phyloP scores from a whole-genome alignment of 2,888 invertebrate genomes.

The Hemicrepidius hirtus region DNA sequence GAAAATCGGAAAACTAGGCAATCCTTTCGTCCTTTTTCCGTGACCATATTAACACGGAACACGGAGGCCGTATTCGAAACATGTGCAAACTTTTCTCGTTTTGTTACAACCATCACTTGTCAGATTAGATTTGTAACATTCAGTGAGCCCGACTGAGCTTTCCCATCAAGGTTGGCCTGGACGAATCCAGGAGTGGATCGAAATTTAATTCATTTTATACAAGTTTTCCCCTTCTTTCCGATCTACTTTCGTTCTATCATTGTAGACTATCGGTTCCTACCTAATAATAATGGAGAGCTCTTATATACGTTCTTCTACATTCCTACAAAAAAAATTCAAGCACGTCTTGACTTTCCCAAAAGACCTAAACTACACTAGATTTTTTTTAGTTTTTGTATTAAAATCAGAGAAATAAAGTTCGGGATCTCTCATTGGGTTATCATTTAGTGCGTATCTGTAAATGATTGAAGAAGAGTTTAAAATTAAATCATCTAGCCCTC shows the following conservation, averaged over 20 bases:
- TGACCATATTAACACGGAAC: slow-evolving; percentile 29
- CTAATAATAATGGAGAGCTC: slow-evolving; percentile 5
- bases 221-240: slow-evolving; percentile 21
- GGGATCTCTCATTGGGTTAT: too few species aligned
- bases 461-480: too few species aligned
- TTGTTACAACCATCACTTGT: slow-evolving; percentile 46
- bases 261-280: neutral
- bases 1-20: slow-evolving; percentile 31
- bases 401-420: too few species aligned
- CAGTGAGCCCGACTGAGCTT: slow-evolving; percentile 35
- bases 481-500: too few species aligned
- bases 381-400: too few species aligned
- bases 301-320: too few species aligned
- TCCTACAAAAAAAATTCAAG: too few species aligned
- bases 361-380: too few species aligned
- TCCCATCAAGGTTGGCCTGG: slow-evolving; percentile 31
- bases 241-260: slow-evolving; percentile 15
- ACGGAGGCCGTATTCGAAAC: slow-evolving; percentile 30
- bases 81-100: slow-evolving; percentile 44
- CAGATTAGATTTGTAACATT: slow-evolving; percentile 48
- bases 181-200: slow-evolving; percentile 28
- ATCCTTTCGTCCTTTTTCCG: slow-evolving; percentile 29
- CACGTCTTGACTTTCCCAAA: too few species aligned
- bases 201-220: slow-evolving; percentile 39
- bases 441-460: too few species aligned